phyloP scores from a whole-genome alignment of 2,888 invertebrate genomes.

The Halictus quadricinctus region DNA sequence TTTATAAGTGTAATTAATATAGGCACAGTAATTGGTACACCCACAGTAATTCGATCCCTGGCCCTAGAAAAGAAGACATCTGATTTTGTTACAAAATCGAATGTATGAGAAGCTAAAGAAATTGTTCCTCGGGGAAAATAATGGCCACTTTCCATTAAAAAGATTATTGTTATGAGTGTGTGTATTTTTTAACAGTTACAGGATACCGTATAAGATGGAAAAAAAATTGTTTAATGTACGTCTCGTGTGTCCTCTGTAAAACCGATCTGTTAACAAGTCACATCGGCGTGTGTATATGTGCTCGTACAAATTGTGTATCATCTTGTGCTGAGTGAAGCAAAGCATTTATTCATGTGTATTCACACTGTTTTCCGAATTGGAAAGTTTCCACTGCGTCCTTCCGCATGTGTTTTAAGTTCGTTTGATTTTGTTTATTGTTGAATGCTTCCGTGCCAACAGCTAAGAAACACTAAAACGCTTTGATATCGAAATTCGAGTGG shows the following conservation, averaged over 20 bases:
- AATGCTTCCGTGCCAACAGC: not conserved
- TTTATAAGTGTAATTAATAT: too few relatives aligned
- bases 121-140: not conserved
- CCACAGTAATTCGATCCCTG: too few relatives aligned
- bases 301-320: conserved; percentile 31
- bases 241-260: not conserved
- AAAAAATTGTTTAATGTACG: not conserved
- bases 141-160: not conserved
- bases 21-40: too few relatives aligned
- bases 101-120: not conserved
- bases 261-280: conserved; percentile 12
- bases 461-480: not conserved
- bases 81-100: not conserved
- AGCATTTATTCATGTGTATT: not conserved
- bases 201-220: not conserved
- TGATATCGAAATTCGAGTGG: not conserved
- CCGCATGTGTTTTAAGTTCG: conserved; percentile 12
- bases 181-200: conserved; percentile 1
- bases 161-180: not conserved
- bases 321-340: not conserved
- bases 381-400: conserved; percentile 29
- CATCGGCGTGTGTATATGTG: conserved; percentile 21
- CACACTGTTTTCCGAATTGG: conserved; percentile 49
- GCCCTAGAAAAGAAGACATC: not conserved
- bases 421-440: not conserved